phyloP scores from a whole-genome alignment of 2,888 invertebrate species.

The Dicranocentrus wangi region DNA sequence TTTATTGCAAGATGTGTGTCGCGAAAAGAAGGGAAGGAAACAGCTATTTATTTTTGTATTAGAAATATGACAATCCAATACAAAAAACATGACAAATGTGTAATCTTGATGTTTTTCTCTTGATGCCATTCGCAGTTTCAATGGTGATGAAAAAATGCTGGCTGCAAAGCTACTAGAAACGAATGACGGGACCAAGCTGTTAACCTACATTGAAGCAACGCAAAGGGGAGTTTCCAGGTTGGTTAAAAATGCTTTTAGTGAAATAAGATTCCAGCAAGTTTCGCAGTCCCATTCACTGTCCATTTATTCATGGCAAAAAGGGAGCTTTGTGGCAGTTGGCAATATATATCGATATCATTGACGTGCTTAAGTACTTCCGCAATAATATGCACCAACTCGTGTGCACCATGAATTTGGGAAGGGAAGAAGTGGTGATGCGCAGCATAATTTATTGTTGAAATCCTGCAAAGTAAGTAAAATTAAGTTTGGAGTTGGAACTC shows the following conservation, averaged over 20 bases:
- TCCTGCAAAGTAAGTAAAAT: not conserved
- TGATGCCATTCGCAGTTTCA: slow-evolving; percentile 69
- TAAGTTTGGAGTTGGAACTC: not conserved
- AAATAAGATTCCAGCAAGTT: not conserved
- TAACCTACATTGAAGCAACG: slow-evolving; percentile 74
- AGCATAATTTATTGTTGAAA: too few species aligned
- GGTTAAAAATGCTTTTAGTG: not conserved
- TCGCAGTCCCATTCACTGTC: not conserved
- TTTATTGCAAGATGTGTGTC: not conserved
- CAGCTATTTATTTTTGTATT: not conserved
- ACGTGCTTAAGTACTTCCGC: too few species aligned
- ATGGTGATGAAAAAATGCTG: slow-evolving; percentile 73
- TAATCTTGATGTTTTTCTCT: not conserved
- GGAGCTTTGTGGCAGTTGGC: too few species aligned
- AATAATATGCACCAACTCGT: too few species aligned
- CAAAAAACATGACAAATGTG: not conserved
- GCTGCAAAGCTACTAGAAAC: slow-evolving; percentile 73
- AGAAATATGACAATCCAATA: not conserved
- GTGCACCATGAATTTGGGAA: too few species aligned
- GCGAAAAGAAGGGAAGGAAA: slow-evolving; percentile 18
- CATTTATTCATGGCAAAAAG: too few species aligned
- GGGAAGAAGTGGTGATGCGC: too few species aligned
- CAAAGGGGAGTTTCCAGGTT: slow-evolving; percentile 73
- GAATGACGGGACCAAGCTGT: slow-evolving; percentile 73
- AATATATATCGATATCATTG: too few species aligned